Evolutionary conservation across 2,797 vertebrate genomes (phyloP), one percentile per base, ranked within the genome.

Genomic region (Micromesistius poutassou): DNA sequence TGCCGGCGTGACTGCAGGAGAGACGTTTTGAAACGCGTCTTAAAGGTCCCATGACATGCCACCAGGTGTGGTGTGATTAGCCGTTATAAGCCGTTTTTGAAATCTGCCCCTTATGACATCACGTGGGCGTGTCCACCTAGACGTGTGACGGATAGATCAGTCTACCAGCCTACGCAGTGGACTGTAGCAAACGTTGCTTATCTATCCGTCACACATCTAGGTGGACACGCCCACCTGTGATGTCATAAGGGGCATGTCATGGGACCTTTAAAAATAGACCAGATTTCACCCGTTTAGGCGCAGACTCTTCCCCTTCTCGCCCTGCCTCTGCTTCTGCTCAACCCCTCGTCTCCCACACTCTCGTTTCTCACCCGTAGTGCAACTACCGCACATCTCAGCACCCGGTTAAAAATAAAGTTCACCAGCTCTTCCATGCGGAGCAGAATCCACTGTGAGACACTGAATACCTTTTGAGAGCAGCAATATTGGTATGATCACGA

Each of bases 1-100:
- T 42, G 35, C 50, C 4, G 31, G 42, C 1, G 62, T n/a, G 68
- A 76, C 74, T 74, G 50, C 72, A 31, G 72, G 14, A 80, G 14
- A 79, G 46, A 16, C 5, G 6, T 30, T 68, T 4, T 55, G 7
- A n/a, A 30, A 10, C 25, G 55, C 19, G n/a, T 62, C 30, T 73
- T 72, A n/a, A n/a, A n/a, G n/a, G n/a, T n/a, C n/a, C n/a, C n/a
- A n/a, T n/a, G n/a, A n/a, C n/a, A n/a, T n/a, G n/a, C n/a, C n/a
- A n/a, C n/a, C n/a, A n/a, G n/a, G n/a, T n/a, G n/a, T n/a, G n/a
- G n/a, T n/a, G n/a, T n/a, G n/a, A n/a, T n/a, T n/a, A n/a, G n/a
- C n/a, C n/a, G n/a, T n/a, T n/a, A n/a, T n/a, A n/a, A n/a, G n/a
- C n/a, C n/a, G n/a, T n/a, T n/a, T n/a, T n/a, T n/a, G n/a, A n/a